Evolutionary conservation across 2,113 vertebrate genomes (phyloP), one percentile per base, ranked within the genome.

Genomic region (Coptodon rendalli): DNA sequence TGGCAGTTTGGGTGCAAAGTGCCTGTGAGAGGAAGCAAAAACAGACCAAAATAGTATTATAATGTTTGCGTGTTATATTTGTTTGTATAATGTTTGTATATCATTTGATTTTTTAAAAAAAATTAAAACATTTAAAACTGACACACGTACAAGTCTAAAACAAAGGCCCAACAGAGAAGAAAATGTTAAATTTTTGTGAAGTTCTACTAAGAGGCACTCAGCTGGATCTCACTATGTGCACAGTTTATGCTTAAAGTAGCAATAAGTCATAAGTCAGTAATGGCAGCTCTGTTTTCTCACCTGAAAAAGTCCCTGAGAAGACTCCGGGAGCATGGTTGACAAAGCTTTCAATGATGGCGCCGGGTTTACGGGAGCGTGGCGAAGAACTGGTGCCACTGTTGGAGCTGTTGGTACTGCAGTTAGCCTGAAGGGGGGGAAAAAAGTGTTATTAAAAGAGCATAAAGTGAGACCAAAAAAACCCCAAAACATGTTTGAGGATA

Each of bases 1-100:
- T 99, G 98, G 95, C 98, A 99, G 95, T 99, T 99, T 45, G 99
- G 99, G 93, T 99, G 99, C 97, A 99, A 97, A 93, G 98, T 99
- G 97, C 99, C 99, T 99, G 93, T 57, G 53, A 88, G 24, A 48
- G 27, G 29, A 53, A 31, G 19, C 0, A 10, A 19, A 19, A 6
- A 53, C 9, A 81, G 4, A 78, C 2, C 9, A 40, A n/a, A 29
- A 31, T 45, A 95, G 56, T 95, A 95, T 38, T 97, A 48, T 3
- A 43, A 17, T 16, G 13, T 10, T n/a, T 13, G 9, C 0, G 14
- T 61, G 27, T 4, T 31, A 59, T 16, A 31, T 59, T 59, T 59
- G 4, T 59, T 59, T 59, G 53, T 19, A 19, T 52, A 52, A 50
- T 16, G 29, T 17, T 22, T 10, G 4, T 52, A 36, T 31, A 3